Conservation (phyloP, 2,113 vertebrate genomes). For the Phalacrocorax aristotelis region DNA sequence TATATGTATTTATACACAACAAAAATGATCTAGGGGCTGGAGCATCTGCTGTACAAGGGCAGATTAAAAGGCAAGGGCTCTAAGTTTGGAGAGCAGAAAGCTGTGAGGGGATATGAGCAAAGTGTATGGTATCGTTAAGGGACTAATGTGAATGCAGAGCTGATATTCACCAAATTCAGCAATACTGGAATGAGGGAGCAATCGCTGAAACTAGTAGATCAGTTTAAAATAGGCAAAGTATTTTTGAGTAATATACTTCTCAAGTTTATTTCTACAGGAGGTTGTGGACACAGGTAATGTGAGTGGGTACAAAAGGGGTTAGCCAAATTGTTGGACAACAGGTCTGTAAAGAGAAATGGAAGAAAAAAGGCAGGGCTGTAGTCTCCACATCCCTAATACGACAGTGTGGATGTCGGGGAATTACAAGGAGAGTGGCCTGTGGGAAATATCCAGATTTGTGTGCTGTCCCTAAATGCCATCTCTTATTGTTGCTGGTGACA, state of each 20-base stretch:
- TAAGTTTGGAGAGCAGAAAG: background rate
- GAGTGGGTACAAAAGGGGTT: background rate
- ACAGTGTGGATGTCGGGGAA: background rate
- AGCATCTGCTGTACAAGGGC: background rate
- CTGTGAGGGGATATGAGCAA: background rate
- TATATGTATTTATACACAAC: background rate
- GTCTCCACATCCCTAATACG: background rate
- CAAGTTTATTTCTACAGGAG: background rate
- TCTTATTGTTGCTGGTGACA: background rate
- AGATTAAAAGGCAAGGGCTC: background rate
- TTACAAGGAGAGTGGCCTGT: background rate
- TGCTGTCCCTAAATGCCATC: background rate
- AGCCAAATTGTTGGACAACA: background rate
- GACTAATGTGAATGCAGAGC: background rate
- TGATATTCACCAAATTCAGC: background rate
- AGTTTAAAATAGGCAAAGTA: background rate
- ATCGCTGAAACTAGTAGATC: background rate
- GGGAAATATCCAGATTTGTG: background rate
- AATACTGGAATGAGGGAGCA: background rate
- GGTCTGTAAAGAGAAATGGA: background rate
- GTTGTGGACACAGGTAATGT: background rate
- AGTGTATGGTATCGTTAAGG: background rate
- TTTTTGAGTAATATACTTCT: background rate
- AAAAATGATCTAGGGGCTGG: background rate
- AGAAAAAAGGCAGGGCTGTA: background rate